A percentile compares a stretch with the other conserved stretches of the same genome.
These are phyloP conservation scores for Amblyraja radiata DNA, from an alignment of 2,797 vertebrate species.

Conservation along the genomic window DNA sequence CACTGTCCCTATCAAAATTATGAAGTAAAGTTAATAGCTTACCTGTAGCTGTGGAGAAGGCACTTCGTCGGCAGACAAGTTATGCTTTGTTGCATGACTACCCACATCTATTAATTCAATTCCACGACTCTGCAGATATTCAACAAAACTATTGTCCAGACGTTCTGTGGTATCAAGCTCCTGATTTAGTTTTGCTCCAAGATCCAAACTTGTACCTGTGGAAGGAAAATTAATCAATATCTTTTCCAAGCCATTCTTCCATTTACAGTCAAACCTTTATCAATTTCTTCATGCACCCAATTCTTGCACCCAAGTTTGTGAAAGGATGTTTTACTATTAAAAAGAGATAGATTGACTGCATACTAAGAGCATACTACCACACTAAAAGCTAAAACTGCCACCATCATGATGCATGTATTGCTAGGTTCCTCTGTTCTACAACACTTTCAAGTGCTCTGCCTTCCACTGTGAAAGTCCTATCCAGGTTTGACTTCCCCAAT, in stretches of 20 bases:
- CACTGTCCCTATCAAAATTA: too few relatives aligned
- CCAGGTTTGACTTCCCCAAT: too few relatives aligned
- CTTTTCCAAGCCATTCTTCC: not conserved
- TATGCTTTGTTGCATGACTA: constrained; percentile 59
- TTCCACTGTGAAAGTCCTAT: too few relatives aligned
- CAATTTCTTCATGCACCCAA: not conserved
- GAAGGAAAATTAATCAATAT: constrained; percentile 6
- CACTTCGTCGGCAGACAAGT: constrained; percentile 62
- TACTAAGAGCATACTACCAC: not conserved
- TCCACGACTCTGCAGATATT: constrained; percentile 58
- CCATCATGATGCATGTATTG: too few relatives aligned
- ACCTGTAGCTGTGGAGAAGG: constrained; percentile 80
- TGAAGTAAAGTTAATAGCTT: constrained; percentile 35
- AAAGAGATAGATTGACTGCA: not conserved
- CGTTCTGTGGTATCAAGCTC: constrained; percentile 58
- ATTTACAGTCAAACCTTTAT: not conserved
- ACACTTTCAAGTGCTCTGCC: too few relatives aligned
- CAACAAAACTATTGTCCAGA: constrained; percentile 58
- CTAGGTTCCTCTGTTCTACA: too few relatives aligned
- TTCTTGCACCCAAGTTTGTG: not conserved
- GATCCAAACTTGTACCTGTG: constrained; percentile 66
- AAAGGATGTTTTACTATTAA: not conserved
- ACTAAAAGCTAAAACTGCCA: not conserved
- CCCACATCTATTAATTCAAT: constrained; percentile 58
- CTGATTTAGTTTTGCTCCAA: constrained; percentile 60